Evolutionary conservation across 2,888 invertebrate species (phyloP).

Genomic region (Philaethria dido): DNA sequence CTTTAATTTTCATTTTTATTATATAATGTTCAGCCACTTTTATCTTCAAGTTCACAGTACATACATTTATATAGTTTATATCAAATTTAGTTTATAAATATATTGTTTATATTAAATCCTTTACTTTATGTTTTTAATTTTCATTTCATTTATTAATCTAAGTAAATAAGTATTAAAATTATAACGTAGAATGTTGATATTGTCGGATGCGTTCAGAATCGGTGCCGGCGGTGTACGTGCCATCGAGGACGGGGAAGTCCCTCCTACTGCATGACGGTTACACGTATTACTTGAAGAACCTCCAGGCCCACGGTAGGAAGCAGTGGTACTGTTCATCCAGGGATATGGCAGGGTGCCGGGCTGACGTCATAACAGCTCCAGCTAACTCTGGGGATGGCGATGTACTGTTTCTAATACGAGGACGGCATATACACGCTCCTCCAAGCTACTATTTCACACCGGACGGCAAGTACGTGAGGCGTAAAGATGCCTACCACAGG

Average conservation of each 20-base stretch:
- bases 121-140: neutral
- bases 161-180: constrained; percentile 11
- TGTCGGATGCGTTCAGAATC: constrained; percentile 61
- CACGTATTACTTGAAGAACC: constrained; percentile 79
- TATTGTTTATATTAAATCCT: neutral
- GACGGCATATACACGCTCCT: constrained; percentile 75
- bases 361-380: constrained; percentile 78
- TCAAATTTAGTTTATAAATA: neutral
- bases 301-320: constrained; percentile 76
- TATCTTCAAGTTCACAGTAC: no score
- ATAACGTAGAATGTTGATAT: constrained; percentile 47
- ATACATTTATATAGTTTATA: no score
- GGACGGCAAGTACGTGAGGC: constrained; percentile 77
- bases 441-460: constrained; percentile 78
- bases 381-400: constrained; percentile 63
- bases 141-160: neutral
- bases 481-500: constrained; percentile 76
- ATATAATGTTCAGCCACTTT: no score
- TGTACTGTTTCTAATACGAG: constrained; percentile 74
- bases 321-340: constrained; percentile 81
- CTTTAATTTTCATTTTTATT: neutral
- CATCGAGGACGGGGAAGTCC: constrained; percentile 79
- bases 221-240: constrained; percentile 79
- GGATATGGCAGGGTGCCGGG: constrained; percentile 79
- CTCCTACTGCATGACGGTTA: constrained; percentile 76